Evolutionary conservation across 2,113 vertebrate species (phyloP).

Genomic region (Cyprinodon variegatus): DNA sequence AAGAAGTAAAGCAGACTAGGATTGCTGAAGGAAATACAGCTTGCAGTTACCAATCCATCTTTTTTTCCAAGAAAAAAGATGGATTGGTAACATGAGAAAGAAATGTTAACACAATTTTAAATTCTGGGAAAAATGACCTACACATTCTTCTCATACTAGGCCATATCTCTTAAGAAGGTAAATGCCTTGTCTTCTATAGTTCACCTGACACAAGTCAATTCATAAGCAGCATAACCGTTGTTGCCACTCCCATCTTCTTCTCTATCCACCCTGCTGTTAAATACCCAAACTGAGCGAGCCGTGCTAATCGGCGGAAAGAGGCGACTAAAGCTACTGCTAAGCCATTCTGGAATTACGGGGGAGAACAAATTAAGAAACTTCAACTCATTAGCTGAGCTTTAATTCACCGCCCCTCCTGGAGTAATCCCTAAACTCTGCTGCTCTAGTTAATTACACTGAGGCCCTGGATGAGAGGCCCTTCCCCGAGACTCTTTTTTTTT

Average conservation of each 20-base stretch:
- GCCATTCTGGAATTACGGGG: slow-evolving; percentile 83
- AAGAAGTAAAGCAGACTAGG: neutral
- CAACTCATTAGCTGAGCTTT: slow-evolving; percentile 84
- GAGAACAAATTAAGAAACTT: slow-evolving; percentile 86
- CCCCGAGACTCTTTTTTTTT: slow-evolving; percentile 54
- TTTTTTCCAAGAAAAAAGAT: too few relatives aligned
- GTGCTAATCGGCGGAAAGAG: slow-evolving; percentile 77
- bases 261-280: slow-evolving; percentile 59
- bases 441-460: slow-evolving; percentile 79
- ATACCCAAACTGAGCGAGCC: slow-evolving; percentile 64
- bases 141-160: neutral
- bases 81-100: neutral
- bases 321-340: slow-evolving; percentile 82
- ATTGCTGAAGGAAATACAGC: neutral
- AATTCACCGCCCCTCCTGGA: slow-evolving; percentile 80
- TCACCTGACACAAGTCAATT: slow-evolving; percentile 52
- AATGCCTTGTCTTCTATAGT: slow-evolving; percentile 57
- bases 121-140: neutral
- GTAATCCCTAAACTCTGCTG: slow-evolving; percentile 82
- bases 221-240: slow-evolving; percentile 67
- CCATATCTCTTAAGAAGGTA: slow-evolving; percentile 20
- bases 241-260: slow-evolving; percentile 52
- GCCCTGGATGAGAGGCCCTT: slow-evolving; percentile 71
- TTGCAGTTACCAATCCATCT: neutral
- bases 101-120: neutral